phyloP scores from a whole-genome alignment of 2,888 invertebrate species.

The Torymus aiolomorphi region DNA sequence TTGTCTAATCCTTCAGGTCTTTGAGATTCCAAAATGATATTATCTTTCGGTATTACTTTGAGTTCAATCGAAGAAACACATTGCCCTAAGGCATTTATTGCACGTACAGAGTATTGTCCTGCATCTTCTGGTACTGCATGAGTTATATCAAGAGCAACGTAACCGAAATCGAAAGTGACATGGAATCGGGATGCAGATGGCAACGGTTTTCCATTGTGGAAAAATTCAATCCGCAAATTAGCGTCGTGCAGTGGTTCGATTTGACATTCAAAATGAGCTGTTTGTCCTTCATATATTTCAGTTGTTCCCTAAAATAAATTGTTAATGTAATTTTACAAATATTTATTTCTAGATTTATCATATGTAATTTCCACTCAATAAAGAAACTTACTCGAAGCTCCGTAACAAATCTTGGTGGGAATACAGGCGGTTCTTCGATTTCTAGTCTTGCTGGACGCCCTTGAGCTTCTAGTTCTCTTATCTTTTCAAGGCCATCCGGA shows the following conservation, averaged over 20 bases:
- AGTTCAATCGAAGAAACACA: slow-evolving; percentile 89
- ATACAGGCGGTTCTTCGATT: slow-evolving; percentile 87
- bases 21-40: slow-evolving; percentile 92
- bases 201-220: slow-evolving; percentile 93
- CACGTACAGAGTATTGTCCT: slow-evolving; percentile 95
- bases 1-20: slow-evolving; percentile 96
- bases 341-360: not conserved
- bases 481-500: slow-evolving; percentile 94
- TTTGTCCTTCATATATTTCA: slow-evolving; percentile 93
- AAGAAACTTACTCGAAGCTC: slow-evolving; percentile 80
- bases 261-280: slow-evolving; percentile 96
- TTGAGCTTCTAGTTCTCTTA: slow-evolving; percentile 92
- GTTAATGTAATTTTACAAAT: not conserved
- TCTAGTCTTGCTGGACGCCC: slow-evolving; percentile 87
- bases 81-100: slow-evolving; percentile 93
- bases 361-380: not conserved
- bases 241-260: slow-evolving; percentile 94
- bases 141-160: slow-evolving; percentile 95
- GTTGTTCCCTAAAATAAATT: slow-evolving; percentile 82
- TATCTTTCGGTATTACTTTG: slow-evolving; percentile 88
- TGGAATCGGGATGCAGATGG: slow-evolving; percentile 94
- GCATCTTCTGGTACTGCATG: slow-evolving; percentile 97
- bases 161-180: slow-evolving; percentile 98
- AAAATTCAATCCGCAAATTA: slow-evolving; percentile 92
- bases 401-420: slow-evolving; percentile 89